Base-by-base conservation (phyloP, 92 coral and sea anemone species). In the Galaxea fascicularis region DNA sequence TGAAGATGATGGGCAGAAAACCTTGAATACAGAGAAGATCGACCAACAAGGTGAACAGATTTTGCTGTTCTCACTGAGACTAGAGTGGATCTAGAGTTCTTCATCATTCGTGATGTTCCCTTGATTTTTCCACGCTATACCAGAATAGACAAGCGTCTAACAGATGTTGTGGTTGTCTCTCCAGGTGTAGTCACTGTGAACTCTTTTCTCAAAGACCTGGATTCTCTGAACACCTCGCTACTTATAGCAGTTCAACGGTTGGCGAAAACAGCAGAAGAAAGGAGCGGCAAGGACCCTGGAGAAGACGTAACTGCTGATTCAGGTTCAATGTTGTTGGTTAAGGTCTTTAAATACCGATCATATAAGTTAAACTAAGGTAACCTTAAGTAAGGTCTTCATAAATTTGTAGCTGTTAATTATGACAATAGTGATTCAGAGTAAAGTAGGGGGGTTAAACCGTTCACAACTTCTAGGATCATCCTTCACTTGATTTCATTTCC, bases 161-260 rank as follows among this genome's bases (percentile, higher is more conserved):
- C 2, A 35, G 3, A 35, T 35, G 2, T 35, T 35, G 41, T 35
- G 41, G 6, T 35, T 35, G 41, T 76, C 28, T 29, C 45, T 78
- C 27, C 35, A 82, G 86, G 25, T 41, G 3, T 70, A 58, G 46
- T 20, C 47, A 57, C 86, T 10, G 56, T 70, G 11, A 58, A 82
- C 70, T 15, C 78, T 10, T 82, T 82, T 56, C 10, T 71, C 7
- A 41, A 4, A 51, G 78, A 25, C 16, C 87, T 91, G 41, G 94
- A 93, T 18, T 77, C 67, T 47, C 72, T 83, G 15, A 91, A 92
- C 80, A 94, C 93, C 63, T 80, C 92, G 21, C 87, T 94, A 12
- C 88, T 94, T 25, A 71, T 94, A 12, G 91, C 86, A 12, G 91
- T 92, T 58, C 98, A 94, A 71, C 88, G 91, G 39, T 70, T 94